Evolutionary conservation across 2,888 invertebrate genomes (phyloP), one percentile per base, ranked within the genome.

Genomic region (Andricus quercusramuli): DNA sequence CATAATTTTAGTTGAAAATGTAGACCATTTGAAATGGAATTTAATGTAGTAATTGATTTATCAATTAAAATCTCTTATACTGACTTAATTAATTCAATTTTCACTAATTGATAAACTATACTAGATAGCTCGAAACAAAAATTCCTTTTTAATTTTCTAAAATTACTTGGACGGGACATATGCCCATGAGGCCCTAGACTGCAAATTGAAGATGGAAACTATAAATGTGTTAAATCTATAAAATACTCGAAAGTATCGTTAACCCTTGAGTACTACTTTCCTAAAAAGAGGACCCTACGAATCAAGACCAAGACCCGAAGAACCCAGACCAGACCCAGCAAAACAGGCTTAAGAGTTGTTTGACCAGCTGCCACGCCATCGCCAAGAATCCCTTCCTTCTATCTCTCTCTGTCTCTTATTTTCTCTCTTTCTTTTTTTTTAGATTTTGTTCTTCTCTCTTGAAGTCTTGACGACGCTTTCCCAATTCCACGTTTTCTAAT

Each of bases 281-380:
- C 81, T 79, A 82, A 78, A 80, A 82, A 83, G 81, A 82, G 83
- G 84, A 77, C 79, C 83, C 83, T 83, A 79, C 84, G 81, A 80
- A 74, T 74, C 51, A 56, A 56, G 74, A 74, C 51, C 70, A 70
- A 47, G 70, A 51, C 47, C 47, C 70, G 4, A 56, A 56, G 56
- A 56, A 82, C 76, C 80, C 81, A 77, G 81, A 79, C 78, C 79
- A 78, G 77, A 77, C 79, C 80, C 41, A 67, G 82, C 84, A 85
- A 84, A 86, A 85, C 85, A 85, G 86, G 86, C 86, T 86, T 83
- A 78, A 79, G 85, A 86, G 86, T 86, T 86, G 86, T 86, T 87
- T 87, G 85, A 87, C 87, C 86, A 86, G 87, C 87, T 87, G 87
- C 84, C 83, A 83, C 83, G 83, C 85, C 83, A 83, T 85, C 85